Evolutionary conservation across 1,140 invertebrate genomes (phyloP), one percentile per base, ranked within the genome.

Genomic region (Zaprionus ghesquierei): DNA sequence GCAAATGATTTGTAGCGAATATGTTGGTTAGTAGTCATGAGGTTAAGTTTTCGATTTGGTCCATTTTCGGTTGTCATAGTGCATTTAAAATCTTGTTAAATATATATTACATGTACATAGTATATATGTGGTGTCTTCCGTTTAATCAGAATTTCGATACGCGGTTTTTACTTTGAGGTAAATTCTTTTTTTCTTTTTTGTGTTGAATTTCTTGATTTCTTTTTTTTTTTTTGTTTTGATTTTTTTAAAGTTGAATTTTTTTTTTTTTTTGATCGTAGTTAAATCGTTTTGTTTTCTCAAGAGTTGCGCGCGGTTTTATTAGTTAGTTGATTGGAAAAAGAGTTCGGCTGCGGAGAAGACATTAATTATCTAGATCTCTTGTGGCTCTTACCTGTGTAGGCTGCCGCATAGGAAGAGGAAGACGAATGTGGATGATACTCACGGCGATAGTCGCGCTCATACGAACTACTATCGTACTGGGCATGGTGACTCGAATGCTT

Each of bases 81-180:
- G 82, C 82, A 87, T 87, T 87, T 82, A 89, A 87, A 87, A 87
- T 87, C 82, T 87, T 76, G 81, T 87, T 89, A 87, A 87, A 84
- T 69, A 66, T 53, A 84, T 73, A 66, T 53, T 41, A 35, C 22
- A 58, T 41, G n/a, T 38, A 66, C 9, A 59, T 25, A n/a, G n/a
- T n/a, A 51, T 68, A 66, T 51, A 38, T 66, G 33, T 60, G 61
- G 59, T 51, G 77, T 29, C 22, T 86, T 81, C 61, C 79, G 75
- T 73, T 77, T 81, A 55, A 63, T 73, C 35, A 74, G 55, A 71
- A 68, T 77, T 80, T 79, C 63, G 60, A 64, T 59, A 53, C 79
- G 79, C 84, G 84, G 55, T 75, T 87, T 38, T 78, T 41, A 54
- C 56, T 66, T 62, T 66, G 23, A 71, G 64, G 55, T 65, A 25